phyloP scores from a whole-genome alignment of 2,888 invertebrate species.

The Amblyjoppa proteus region DNA sequence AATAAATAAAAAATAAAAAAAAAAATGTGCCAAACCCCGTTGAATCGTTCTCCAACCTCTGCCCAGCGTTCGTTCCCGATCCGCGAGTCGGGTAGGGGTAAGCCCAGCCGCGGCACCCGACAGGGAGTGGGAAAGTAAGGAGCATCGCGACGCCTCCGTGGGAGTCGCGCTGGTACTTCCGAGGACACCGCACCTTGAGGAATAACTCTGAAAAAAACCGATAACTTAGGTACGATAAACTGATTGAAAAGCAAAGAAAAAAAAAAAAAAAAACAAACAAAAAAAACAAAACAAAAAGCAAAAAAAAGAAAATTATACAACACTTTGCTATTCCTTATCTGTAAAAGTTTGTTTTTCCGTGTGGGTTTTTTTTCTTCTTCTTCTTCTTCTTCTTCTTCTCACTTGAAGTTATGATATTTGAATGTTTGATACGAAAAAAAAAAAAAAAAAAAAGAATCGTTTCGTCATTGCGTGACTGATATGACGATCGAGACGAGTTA shows the following conservation, averaged over 20 bases:
- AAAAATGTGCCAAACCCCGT: constrained; percentile 2
- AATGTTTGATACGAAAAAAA: neutral
- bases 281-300: neutral
- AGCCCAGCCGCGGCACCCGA: constrained; percentile 69
- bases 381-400: neutral
- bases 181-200: constrained; percentile 82
- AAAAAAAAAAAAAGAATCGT: neutral
- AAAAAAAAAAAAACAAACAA: neutral
- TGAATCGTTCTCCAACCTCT: constrained; percentile 32
- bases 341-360: neutral
- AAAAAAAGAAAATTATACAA: neutral
- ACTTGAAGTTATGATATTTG: neutral
- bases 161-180: constrained; percentile 83
- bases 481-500: constrained; percentile 16
- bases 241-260: neutral
- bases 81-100: constrained; percentile 69
- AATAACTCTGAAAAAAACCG: constrained; percentile 74
- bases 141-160: constrained; percentile 77
- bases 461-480: constrained; percentile 20
- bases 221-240: constrained; percentile 64
- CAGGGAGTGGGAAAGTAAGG: constrained; percentile 78
- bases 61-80: constrained; percentile 37
- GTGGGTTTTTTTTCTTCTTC: constrained; percentile 28
- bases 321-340: constrained; percentile 5
- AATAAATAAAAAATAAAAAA: constrained; percentile 7